These are phyloP conservation scores for Vanacampus margaritifer DNA, from an alignment of 2,113 vertebrate genomes.

Conservation along the genomic window DNA sequence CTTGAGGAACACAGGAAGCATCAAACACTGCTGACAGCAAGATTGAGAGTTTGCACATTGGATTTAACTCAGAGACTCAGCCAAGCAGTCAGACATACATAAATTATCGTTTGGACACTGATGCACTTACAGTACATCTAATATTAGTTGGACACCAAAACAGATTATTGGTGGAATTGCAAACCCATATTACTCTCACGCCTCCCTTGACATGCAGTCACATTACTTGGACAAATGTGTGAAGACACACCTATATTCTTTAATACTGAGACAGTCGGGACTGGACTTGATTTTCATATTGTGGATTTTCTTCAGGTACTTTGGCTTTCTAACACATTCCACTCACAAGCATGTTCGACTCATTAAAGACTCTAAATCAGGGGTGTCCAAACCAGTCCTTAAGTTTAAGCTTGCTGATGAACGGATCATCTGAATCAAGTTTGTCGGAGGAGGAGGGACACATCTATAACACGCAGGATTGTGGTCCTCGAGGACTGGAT, in stretches of 20 bases:
- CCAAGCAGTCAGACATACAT: conserved; percentile 4
- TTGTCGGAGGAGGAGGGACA: too few species aligned
- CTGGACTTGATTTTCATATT: not conserved
- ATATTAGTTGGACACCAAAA: conserved; percentile 1
- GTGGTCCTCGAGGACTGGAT: too few species aligned
- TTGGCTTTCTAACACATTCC: too few species aligned
- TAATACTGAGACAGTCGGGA: not conserved
- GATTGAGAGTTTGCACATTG: conserved; percentile 4
- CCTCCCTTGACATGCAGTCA: not conserved
- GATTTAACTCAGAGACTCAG: not conserved
- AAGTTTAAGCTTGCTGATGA: too few species aligned
- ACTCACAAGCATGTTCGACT: too few species aligned
- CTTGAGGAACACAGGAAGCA: conserved; percentile 7
- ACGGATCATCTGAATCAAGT: too few species aligned
- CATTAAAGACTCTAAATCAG: too few species aligned
- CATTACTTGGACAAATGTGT: not conserved
- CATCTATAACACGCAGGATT: too few species aligned
- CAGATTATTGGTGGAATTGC: not conserved
- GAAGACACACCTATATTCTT: not conserved
- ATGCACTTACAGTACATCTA: not conserved
- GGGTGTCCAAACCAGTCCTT: too few species aligned
- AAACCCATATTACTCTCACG: not conserved
- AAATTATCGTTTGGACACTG: not conserved
- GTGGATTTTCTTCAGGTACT: too few species aligned
- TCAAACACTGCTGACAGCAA: not conserved